Percentiles rank a stretch among this genome's conserved stretches.
Evolutionary conservation across 2,797 vertebrate species (phyloP).

Genomic region (Phrynocephalus vlangalii): DNA sequence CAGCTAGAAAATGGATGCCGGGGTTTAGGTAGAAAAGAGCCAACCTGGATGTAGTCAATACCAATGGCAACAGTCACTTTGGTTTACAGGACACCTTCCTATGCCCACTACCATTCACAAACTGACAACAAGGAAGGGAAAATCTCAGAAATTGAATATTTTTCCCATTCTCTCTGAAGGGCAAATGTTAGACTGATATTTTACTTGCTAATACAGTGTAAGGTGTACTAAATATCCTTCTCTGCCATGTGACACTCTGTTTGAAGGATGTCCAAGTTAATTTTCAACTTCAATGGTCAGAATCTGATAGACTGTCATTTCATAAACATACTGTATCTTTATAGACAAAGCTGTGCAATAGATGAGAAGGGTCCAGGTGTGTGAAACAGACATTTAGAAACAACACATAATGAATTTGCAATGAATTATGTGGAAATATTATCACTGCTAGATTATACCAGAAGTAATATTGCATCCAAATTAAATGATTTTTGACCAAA

Average conservation of each 20-base stretch:
- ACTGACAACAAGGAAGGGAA: too few species aligned
- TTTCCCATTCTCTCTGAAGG: not conserved
- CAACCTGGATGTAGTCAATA: too few species aligned
- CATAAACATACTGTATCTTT: slow-evolving; percentile 20
- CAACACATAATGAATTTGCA: not conserved
- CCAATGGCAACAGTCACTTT: too few species aligned
- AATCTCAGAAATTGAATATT: too few species aligned
- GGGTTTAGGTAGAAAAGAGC: too few species aligned
- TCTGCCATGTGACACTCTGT: not conserved
- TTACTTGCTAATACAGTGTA: not conserved
- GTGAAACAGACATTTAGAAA: slow-evolving; percentile 17
- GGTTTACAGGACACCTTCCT: too few species aligned
- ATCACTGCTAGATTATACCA: not conserved
- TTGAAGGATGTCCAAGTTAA: not conserved
- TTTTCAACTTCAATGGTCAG: slow-evolving; percentile 22
- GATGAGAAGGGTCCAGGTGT: not conserved
- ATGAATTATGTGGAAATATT: not conserved
- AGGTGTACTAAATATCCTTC: not conserved
- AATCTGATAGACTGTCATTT: slow-evolving; percentile 25
- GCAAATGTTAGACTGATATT: not conserved
- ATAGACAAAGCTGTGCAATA: slow-evolving; percentile 18
- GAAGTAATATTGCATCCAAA: not conserved
- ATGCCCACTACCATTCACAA: too few species aligned
- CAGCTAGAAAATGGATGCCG: too few species aligned
- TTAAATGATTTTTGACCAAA: not conserved